Base-by-base conservation (phyloP, 2,888 invertebrate species). In the Thelaira solivaga region DNA sequence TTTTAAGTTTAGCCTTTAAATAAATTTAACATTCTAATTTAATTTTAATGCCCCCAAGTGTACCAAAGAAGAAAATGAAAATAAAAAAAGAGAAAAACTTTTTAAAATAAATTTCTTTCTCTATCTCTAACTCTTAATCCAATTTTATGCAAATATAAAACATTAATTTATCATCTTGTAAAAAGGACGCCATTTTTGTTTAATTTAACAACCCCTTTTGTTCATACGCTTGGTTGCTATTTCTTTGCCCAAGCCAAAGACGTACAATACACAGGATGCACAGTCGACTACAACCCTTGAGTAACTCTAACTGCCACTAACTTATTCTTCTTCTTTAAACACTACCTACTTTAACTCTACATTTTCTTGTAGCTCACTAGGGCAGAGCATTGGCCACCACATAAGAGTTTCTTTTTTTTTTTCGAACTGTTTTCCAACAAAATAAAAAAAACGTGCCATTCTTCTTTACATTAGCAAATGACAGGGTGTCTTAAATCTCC, bases 401-500 rank as follows among this genome's bases (percentile, higher is more conserved):
- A 71, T 49, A 45, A 64, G 43, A 57, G 26, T 76, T 43, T 26
- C n/a, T n/a, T n/a, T 47, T 43, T 22, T n/a, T 64, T 16, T 31
- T 36, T 10, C 16, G 13, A n/a, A n/a, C n/a, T n/a, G n/a, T n/a
- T n/a, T n/a, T n/a, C n/a, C n/a, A n/a, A n/a, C 20, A 22, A 43
- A 43, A 16, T 13, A 43, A 18, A 73, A 73, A 47, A 22, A 74
- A 74, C 67, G 45, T 61, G 61, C 64, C 74, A 24, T 61, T 64
- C 55, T 72, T 64, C 55, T 57, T 64, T 73, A 59, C 69, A 74
- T 78, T 78, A 74, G 74, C 74, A 78, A 78, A 78, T 74, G 74
- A 61, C 73, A 75, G 65, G 62, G 75, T 67, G 77, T 75, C 80
- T 80, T 78, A 77, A 77, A 75, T 80, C 80, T 80, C 80, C 67